These are phyloP conservation scores for Archips xylosteana DNA, from an alignment of 2,888 invertebrate genomes.

Conservation along the genomic window DNA sequence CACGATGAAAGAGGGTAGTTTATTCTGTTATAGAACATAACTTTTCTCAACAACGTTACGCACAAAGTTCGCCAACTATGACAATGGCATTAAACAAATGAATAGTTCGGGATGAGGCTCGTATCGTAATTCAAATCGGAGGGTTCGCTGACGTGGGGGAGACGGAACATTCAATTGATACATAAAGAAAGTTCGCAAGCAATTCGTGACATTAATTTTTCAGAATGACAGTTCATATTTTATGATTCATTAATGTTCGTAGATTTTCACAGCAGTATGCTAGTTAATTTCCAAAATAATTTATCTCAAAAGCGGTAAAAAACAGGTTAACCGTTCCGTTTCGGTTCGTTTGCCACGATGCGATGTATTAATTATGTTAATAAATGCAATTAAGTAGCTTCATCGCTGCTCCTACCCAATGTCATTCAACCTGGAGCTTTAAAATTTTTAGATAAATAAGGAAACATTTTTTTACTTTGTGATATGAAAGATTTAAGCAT, in stretches of 20 bases:
- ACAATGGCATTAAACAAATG: constrained; percentile 33
- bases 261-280: constrained; percentile 9
- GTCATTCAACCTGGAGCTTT: constrained; percentile 69
- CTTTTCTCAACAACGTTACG: constrained; percentile 40
- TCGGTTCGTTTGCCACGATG: constrained; percentile 72
- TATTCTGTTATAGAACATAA: constrained; percentile 18
- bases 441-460: constrained; percentile 23
- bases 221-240: constrained; percentile 17
- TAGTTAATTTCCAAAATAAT: constrained; percentile 47
- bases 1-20: constrained; percentile 23
- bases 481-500: not conserved
- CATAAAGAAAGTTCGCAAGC: constrained; percentile 34
- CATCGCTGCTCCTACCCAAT: constrained; percentile 61
- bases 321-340: constrained; percentile 64
- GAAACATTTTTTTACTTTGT: not conserved
- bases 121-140: constrained; percentile 34
- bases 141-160: constrained; percentile 45
- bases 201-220: constrained; percentile 26
- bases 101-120: constrained; percentile 38
- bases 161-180: constrained; percentile 27
- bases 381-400: constrained; percentile 73
- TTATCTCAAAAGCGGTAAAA: constrained; percentile 49
- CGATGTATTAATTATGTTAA: constrained; percentile 79
- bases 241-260: constrained; percentile 3
- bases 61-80: constrained; percentile 31